These are phyloP conservation scores for Caenorhabditis doughertyi DNA, from an alignment of 2,888 invertebrate species.

Conservation along the genomic window DNA sequence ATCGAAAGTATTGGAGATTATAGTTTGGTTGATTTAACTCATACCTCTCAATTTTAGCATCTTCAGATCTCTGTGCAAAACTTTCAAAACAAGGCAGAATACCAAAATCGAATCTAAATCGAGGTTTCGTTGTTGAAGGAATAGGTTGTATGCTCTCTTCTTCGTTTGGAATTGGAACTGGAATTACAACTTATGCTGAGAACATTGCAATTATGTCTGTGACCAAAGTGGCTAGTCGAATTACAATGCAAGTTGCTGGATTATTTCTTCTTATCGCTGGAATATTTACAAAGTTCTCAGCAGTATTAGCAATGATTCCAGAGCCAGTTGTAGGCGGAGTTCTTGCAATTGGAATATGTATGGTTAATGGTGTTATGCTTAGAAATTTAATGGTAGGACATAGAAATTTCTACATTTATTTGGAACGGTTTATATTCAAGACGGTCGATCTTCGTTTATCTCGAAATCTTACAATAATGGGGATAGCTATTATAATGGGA, in stretches of 20 bases:
- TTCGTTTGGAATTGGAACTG: slow-evolving; percentile 75
- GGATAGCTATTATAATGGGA: slow-evolving; percentile 73
- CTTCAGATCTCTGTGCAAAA: slow-evolving; percentile 56
- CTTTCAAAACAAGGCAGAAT: slow-evolving; percentile 73
- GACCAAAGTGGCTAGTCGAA: slow-evolving; percentile 75
- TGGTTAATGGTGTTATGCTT: slow-evolving; percentile 76
- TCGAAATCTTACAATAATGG: slow-evolving; percentile 76
- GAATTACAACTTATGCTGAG: slow-evolving; percentile 78
- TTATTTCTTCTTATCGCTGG: slow-evolving; percentile 72
- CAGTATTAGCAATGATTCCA: slow-evolving; percentile 77
- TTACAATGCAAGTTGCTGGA: slow-evolving; percentile 79
- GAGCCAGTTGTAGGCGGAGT: slow-evolving; percentile 78
- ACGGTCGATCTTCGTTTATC: slow-evolving; percentile 68
- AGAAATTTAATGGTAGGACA: slow-evolving; percentile 70
- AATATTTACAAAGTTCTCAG: slow-evolving; percentile 76
- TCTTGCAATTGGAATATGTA: slow-evolving; percentile 76
- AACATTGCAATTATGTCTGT: slow-evolving; percentile 77
- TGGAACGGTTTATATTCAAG: slow-evolving; percentile 31
- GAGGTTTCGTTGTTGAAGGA: slow-evolving; percentile 64
- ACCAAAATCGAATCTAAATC: slow-evolving; percentile 67
- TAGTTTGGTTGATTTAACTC: slow-evolving; percentile 17
- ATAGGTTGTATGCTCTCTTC: slow-evolving; percentile 73
- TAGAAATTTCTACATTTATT: not conserved
- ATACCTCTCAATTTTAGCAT: not conserved
- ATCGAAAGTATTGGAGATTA: slow-evolving; percentile 77